A percentile compares a stretch with the other conserved stretches of the same genome.
Evolutionary conservation across 2,113 vertebrate genomes (phyloP).

Genomic region (Echinops telfairi): DNA sequence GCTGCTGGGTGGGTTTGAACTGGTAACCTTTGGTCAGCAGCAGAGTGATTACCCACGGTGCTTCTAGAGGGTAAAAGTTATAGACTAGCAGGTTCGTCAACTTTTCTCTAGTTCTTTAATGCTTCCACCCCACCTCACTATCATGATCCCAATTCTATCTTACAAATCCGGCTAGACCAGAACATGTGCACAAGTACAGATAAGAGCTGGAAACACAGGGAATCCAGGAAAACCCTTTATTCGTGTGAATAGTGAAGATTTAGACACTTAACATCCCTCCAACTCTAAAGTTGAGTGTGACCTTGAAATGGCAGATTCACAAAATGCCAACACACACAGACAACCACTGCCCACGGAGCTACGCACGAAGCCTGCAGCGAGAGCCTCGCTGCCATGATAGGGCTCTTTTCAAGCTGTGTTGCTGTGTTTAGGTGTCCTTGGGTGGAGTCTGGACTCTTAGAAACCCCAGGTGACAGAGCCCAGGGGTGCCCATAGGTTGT

Average conservation of each 20-base stretch:
- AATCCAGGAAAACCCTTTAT: neutral
- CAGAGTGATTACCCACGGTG: neutral
- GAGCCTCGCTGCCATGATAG: rapidly evolving
- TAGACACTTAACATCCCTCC: neutral
- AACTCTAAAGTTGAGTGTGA: neutral
- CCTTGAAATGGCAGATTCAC: neutral
- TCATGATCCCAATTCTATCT: no score
- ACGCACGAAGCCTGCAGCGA: neutral
- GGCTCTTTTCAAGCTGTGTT: no score
- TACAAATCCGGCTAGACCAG: no score
- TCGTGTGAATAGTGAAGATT: neutral
- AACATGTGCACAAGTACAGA: no score
- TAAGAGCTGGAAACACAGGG: no score
- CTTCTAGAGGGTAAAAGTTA: neutral
- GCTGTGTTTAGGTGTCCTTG: no score
- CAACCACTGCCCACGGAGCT: neutral
- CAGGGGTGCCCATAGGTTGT: no score
- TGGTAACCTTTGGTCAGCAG: neutral
- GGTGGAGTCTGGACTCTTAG: no score
- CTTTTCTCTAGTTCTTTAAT: no score
- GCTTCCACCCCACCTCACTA: no score
- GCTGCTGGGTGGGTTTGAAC: neutral
- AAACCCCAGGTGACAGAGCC: no score
- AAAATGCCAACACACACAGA: neutral
- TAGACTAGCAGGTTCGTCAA: no score